Conservation (phyloP, 2,113 vertebrate genomes). For the Dasyprocta punctata region DNA sequence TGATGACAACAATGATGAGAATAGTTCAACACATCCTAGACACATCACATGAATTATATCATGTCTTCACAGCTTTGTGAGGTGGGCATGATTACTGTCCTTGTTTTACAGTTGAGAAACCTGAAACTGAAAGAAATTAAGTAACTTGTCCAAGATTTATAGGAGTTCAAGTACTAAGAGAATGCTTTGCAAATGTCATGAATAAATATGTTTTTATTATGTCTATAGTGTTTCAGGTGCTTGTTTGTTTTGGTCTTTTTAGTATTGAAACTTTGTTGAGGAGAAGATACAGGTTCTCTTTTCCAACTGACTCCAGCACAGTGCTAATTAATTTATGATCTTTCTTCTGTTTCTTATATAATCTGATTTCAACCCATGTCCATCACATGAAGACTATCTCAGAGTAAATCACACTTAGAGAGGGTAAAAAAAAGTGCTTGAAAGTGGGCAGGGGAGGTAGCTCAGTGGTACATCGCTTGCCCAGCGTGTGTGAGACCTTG, state of each 20-base stretch:
- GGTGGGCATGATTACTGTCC: not conserved
- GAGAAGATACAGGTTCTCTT: not conserved
- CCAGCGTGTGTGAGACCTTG: not conserved
- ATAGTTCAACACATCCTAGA: not conserved
- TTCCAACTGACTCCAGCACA: not conserved
- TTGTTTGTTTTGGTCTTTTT: not conserved
- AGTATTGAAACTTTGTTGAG: not conserved
- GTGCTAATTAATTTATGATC: not conserved
- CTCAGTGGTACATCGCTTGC: not conserved
- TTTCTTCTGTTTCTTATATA: not conserved
- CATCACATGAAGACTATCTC: not conserved
- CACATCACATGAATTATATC: not conserved
- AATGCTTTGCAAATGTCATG: not conserved
- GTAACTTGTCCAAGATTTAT: not conserved
- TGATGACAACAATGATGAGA: not conserved
- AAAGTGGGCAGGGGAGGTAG: not conserved
- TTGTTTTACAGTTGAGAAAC: not conserved
- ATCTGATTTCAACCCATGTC: not conserved
- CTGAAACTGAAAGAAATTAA: not conserved
- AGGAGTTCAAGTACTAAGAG: not conserved
- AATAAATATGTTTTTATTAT: not conserved
- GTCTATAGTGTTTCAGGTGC: not conserved
- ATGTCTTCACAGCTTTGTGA: not conserved
- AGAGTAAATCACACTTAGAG: not conserved
- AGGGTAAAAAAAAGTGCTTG: not conserved